These are phyloP conservation scores for Drosophila pachea DNA, from an alignment of 1,140 invertebrate species.

Conservation along the genomic window DNA sequence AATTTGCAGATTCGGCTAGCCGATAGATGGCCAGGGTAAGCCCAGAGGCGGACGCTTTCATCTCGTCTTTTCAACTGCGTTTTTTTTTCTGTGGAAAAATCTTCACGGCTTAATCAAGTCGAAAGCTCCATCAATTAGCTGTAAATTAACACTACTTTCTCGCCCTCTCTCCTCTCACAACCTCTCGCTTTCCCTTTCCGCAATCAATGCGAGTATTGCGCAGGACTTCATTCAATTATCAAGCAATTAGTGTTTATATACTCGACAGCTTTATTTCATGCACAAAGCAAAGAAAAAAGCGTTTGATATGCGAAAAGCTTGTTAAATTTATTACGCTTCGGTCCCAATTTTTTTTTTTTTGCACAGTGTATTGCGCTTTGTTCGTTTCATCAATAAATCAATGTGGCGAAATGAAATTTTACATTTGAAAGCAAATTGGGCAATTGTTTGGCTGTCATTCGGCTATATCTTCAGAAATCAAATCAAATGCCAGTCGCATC, in stretches of 20 bases:
- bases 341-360: background rate
- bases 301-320: background rate
- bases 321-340: background rate
- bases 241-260: background rate
- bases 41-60: too few relatives aligned
- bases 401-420: background rate
- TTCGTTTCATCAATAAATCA: background rate
- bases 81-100: background rate
- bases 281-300: background rate
- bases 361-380: background rate
- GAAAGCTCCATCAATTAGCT: background rate
- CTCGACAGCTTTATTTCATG: background rate
- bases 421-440: slow-evolving; percentile 27
- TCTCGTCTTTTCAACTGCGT: too few relatives aligned
- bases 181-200: background rate
- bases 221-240: background rate
- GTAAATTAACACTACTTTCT: background rate
- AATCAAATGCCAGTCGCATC: slow-evolving; percentile 50
- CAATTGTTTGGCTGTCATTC: slow-evolving; percentile 30
- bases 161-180: too few relatives aligned
- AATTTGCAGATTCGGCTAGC: too few relatives aligned
- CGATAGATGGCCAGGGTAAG: too few relatives aligned
- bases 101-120: background rate
- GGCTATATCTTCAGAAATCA: slow-evolving; percentile 56
- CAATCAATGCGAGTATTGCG: background rate